Evolutionary conservation across 2,797 vertebrate species (phyloP).

Genomic region (Ptychadena robeensis): DNA sequence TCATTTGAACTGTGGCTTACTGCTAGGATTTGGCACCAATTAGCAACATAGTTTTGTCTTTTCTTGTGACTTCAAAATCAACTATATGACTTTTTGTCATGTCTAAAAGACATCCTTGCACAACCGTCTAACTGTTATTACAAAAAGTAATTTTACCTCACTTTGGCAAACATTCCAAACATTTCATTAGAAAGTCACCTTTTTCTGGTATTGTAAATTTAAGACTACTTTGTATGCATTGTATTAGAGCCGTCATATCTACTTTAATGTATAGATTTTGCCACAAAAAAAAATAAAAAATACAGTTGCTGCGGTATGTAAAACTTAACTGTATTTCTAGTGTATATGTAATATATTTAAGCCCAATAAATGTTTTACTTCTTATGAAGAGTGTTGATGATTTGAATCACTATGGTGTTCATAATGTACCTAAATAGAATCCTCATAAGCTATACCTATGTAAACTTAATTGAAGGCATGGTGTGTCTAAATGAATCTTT

Average conservation of each 20-base stretch:
- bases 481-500: too few species aligned
- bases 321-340: constrained; percentile 99
- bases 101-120: constrained; percentile 81
- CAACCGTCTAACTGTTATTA: constrained; percentile 86
- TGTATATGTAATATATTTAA: constrained; percentile 99
- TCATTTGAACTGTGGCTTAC: background rate
- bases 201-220: constrained; percentile 99
- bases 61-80: constrained; percentile 4
- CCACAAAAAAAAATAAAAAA: constrained; percentile 83
- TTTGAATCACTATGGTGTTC: background rate
- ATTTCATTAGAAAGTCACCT: constrained; percentile 81
- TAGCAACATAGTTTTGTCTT: constrained; percentile 3
- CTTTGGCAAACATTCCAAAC: constrained; percentile 96
- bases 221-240: constrained; percentile 99
- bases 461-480: background rate
- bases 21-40: background rate
- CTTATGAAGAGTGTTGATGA: constrained; percentile 80
- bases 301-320: constrained; percentile 93
- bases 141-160: constrained; percentile 90
- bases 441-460: background rate
- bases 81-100: constrained; percentile 70
- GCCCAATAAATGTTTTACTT: constrained; percentile 99
- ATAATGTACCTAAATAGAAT: background rate
- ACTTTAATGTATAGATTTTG: constrained; percentile 99
- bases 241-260: constrained; percentile 99